Conservation (phyloP, 2,113 vertebrate species). For the Hemichromis elongatus region DNA sequence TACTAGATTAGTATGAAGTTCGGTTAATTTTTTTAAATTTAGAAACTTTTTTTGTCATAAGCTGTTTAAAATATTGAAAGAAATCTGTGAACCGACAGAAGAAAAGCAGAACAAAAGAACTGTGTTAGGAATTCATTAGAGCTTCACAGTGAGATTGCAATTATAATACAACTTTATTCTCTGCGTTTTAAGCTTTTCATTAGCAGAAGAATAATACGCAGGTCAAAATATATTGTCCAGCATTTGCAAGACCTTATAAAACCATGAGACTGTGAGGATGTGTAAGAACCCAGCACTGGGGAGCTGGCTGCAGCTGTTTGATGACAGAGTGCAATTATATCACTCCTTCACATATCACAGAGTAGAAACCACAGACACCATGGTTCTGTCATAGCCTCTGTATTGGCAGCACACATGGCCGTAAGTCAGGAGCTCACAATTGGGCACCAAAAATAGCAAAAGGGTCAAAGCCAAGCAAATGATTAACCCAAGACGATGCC, state of each 20-base stretch:
- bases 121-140: not conserved
- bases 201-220: not conserved
- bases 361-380: not conserved
- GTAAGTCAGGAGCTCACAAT: slow-evolving; percentile 12
- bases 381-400: not conserved
- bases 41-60: not conserved
- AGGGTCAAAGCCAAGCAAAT: not conserved
- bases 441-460: slow-evolving; percentile 10
- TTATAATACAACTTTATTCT: not conserved
- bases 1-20: not conserved
- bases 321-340: not conserved
- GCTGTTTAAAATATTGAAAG: not conserved
- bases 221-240: not conserved
- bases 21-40: not conserved
- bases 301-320: not conserved
- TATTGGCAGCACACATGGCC: not conserved
- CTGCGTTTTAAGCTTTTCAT: not conserved
- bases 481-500: not conserved
- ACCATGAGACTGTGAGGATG: not conserved
- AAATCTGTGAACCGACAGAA: not conserved
- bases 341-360: not conserved
- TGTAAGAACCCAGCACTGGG: not conserved
- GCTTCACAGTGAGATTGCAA: not conserved
- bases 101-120: not conserved
- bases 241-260: not conserved